Evolutionary conservation across 1,140 invertebrate genomes (phyloP), one percentile per base, ranked within the genome.

Genomic region (Homarus americanus): DNA sequence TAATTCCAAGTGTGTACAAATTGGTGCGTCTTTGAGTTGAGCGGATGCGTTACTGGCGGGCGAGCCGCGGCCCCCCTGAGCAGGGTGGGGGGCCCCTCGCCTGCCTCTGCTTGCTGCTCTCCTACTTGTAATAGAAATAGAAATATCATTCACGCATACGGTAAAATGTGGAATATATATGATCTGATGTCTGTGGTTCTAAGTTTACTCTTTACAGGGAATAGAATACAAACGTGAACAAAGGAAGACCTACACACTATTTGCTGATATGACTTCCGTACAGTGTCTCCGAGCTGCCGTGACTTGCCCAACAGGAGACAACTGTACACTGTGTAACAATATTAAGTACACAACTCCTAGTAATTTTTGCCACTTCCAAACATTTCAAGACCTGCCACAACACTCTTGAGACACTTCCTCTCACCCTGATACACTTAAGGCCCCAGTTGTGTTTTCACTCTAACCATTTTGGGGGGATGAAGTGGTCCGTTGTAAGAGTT

Each of bases 401-500:
- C 58, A 69, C 69, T 40, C 82, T 83, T 69, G 53, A 83, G 58
- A 83, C 40, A 40, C 40, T 83, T 66, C 32, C 34, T 24, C 53
- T 10, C 12, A 63, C 82, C 82, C 82, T 83, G 82, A 83, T 69
- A 83, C 53, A 83, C 82, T 32, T 83, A 83, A 83, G 82, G 82
- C 82, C 82, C 82, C 82, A 83, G 58, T 69, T 83, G 58, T 83
- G 82, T 83, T 41, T 83, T 69, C 63, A 40, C 76, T 79, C 40
- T 20, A 79, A 49, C 76, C 63, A 32, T 32, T 69, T 69, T 20
- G 5, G n/a, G n/a, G n/a, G n/a, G n/a, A n/a, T n/a, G n/a, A n/a
- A n/a, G n/a, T n/a, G n/a, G n/a, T n/a, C n/a, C n/a, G n/a, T n/a
- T n/a, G n/a, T n/a, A n/a, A n/a, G n/a, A n/a, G n/a, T n/a, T n/a